Evolutionary conservation across 2,797 vertebrate species (phyloP).

Genomic region (Phrynocephalus guinanensis): DNA sequence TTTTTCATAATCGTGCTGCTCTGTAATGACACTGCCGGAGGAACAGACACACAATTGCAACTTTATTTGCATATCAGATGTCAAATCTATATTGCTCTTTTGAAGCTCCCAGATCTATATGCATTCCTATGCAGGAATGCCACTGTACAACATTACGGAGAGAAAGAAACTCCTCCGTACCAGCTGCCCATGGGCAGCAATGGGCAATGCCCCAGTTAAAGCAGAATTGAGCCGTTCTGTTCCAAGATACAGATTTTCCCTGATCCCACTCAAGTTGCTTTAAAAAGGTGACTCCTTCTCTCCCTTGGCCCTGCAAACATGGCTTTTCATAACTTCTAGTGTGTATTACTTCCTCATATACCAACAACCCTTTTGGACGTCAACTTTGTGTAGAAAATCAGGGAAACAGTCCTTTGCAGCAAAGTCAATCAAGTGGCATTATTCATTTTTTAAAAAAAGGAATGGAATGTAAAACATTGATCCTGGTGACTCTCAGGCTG

Average conservation of each 20-base stretch:
- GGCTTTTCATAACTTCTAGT: background rate
- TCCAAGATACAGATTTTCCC: conserved; percentile 2
- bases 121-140: conserved; percentile 33
- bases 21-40: conserved; percentile 26
- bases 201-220: background rate
- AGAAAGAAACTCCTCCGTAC: conserved; percentile 17
- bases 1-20: background rate
- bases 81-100: background rate
- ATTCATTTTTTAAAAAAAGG: background rate
- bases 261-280: background rate
- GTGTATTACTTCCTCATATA: background rate
- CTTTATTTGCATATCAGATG: background rate
- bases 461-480: too few species aligned
- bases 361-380: background rate
- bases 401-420: fast-evolving
- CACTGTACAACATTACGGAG: conserved; percentile 32
- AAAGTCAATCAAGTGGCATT: background rate
- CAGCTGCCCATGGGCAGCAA: background rate
- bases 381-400: background rate
- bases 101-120: conserved; percentile 14
- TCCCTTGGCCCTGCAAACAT: background rate
- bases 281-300: background rate
- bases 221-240: background rate
- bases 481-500: background rate
- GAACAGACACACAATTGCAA: background rate